A percentile compares a stretch with the other conserved stretches of the same genome.
Conservation (phyloP, 92 coral and sea anemone genomes). For the Bergia sp. region DNA sequence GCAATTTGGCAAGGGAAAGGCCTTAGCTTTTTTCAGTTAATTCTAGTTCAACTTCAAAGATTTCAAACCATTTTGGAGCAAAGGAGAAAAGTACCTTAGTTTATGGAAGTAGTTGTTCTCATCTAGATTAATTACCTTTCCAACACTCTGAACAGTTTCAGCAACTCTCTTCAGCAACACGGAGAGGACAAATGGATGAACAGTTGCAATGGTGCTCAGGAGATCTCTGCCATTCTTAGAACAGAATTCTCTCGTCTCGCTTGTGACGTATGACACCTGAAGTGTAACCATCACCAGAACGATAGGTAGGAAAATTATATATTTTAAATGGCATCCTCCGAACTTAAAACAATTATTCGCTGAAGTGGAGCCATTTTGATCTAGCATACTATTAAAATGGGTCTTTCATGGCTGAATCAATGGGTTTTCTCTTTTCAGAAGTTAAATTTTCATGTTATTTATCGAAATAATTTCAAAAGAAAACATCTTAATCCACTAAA, state of each 20-base stretch:
- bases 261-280: conserved; percentile 83
- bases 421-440: too few species aligned
- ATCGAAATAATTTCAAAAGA: too few species aligned
- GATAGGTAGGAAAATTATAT: too few species aligned
- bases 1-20: too few species aligned
- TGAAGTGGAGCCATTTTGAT: neutral
- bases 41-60: too few species aligned
- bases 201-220: conserved; percentile 75
- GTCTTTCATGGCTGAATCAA: too few species aligned
- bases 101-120: neutral
- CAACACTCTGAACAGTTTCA: conserved; percentile 69
- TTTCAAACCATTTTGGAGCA: neutral
- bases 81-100: neutral
- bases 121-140: conserved; percentile 67
- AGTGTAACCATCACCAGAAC: neutral
- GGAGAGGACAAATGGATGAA: conserved; percentile 89
- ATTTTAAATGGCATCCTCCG: too few species aligned
- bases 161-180: conserved; percentile 78
- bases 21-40: too few species aligned
- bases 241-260: conserved; percentile 86
- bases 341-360: neutral
- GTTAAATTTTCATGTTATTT: too few species aligned
- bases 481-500: too few species aligned
- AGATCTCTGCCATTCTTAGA: conserved; percentile 94
- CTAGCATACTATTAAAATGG: too few species aligned